Conservation (phyloP, 2,888 invertebrate genomes). For the Aleiodes alternator region DNA sequence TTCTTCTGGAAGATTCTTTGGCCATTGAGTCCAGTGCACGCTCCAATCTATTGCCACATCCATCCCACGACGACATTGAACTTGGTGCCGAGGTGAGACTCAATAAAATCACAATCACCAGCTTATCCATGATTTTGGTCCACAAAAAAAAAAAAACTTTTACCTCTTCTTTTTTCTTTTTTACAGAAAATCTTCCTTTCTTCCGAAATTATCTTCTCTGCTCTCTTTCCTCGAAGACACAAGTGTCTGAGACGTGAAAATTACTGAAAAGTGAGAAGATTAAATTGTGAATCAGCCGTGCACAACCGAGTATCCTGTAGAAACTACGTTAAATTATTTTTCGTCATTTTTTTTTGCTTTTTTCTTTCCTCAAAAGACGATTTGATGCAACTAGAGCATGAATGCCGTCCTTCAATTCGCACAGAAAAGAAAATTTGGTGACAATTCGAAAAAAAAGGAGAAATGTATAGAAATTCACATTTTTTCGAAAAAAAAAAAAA, state of each 20-base stretch:
- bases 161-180: neutral
- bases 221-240: neutral
- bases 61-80: slow-evolving; percentile 60
- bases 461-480: slow-evolving; percentile 43
- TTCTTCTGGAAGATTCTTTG: slow-evolving; percentile 64
- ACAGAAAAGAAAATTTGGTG: slow-evolving; percentile 51
- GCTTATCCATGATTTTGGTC: slow-evolving; percentile 46
- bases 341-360: slow-evolving; percentile 9
- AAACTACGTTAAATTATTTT: slow-evolving; percentile 64
- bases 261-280: slow-evolving; percentile 29
- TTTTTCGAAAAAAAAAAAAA: slow-evolving; percentile 48
- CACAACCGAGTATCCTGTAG: slow-evolving; percentile 68
- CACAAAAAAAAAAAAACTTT: neutral
- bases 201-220: neutral
- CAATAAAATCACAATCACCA: slow-evolving; percentile 44
- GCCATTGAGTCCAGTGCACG: slow-evolving; percentile 69
- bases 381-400: slow-evolving; percentile 70
- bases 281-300: slow-evolving; percentile 40
- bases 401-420: slow-evolving; percentile 60
- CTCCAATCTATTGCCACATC: slow-evolving; percentile 70
- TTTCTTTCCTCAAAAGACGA: slow-evolving; percentile 57
- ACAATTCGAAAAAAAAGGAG: slow-evolving; percentile 44
- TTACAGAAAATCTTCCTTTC: neutral
- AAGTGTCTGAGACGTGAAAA: neutral
- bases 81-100: slow-evolving; percentile 37